phyloP scores from a whole-genome alignment of 2,888 invertebrate genomes.

The Trichogramma evanescens region DNA sequence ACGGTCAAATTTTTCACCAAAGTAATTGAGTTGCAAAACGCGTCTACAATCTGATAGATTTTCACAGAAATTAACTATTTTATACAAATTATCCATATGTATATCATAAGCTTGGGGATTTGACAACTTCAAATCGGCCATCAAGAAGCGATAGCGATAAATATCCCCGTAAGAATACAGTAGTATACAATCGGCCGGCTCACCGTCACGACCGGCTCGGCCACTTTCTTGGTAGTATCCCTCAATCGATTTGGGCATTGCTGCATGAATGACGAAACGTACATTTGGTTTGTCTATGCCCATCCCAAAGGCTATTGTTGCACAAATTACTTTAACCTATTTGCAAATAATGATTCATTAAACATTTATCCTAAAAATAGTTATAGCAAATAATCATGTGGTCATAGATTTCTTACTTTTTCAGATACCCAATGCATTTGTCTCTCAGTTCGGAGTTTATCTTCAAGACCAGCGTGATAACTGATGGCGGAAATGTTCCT shows the following conservation, averaged over 20 bases:
- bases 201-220: constrained; percentile 90
- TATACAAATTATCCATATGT: constrained; percentile 78
- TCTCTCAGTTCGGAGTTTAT: constrained; percentile 60
- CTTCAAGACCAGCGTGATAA: constrained; percentile 87
- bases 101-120: constrained; percentile 57
- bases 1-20: constrained; percentile 76
- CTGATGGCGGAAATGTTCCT: constrained; percentile 64
- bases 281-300: constrained; percentile 98
- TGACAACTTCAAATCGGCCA: constrained; percentile 60
- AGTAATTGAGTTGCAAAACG: constrained; percentile 76
- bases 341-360: not conserved
- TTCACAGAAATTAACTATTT: constrained; percentile 89
- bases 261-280: constrained; percentile 87
- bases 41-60: constrained; percentile 89
- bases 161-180: constrained; percentile 84
- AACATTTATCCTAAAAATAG: not conserved
- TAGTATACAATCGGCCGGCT: constrained; percentile 74
- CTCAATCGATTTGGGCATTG: constrained; percentile 90
- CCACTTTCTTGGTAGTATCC: constrained; percentile 99
- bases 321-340: constrained; percentile 69
- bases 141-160: constrained; percentile 61
- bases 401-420: constrained; percentile 47
- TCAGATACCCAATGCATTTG: constrained; percentile 85
- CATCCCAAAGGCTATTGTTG: constrained; percentile 98
- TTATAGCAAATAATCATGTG: not conserved